Base-by-base conservation (phyloP, 1,140 invertebrate species). In the Danaus plexippus region DNA sequence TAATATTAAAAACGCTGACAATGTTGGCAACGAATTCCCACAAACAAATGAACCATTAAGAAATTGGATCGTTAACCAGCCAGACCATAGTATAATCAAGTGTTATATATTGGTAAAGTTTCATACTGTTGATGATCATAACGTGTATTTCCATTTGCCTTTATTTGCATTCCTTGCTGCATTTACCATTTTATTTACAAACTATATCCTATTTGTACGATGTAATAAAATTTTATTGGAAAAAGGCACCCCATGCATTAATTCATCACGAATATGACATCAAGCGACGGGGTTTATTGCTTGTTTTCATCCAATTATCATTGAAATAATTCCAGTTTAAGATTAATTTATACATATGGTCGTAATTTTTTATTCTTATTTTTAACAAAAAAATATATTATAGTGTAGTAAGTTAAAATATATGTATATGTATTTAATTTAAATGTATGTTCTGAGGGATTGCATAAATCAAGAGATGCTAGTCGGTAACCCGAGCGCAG, bases 1-100 rank as follows among this genome's bases (percentile, higher is more conserved):
- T 57, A 55, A 47, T 65, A 56, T 52, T 32, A 46, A 58, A 65
- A 65, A 61, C 52, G 55, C 52, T 61, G 63, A 52, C 63, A 55
- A 51, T 47, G 48, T 61, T 65, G 63, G 59, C 63, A 65, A 44
- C 54, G 48, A 57, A 49, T 55, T 44, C 32, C 32, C 45, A 59
- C 48, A 51, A 65, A 53, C 41, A 49, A 61, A 56, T 56, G 53
- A 61, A 47, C 59, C 49, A 61, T 61, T 61, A 51, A 47, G 53
- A 42, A 47, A 61, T 61, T 45, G 49, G 53, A 47, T 15, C 32
- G 22, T 32, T 32, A 32, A 32, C 22, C 22, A 32, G 22, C 22
- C 22, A 32, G 22, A 32, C 58, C 56, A 54, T 56, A 32, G 22
- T 5, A 32, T 32, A 32, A 32, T 32, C 22, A 32, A 32, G 22